Base-by-base conservation (phyloP, 2,113 vertebrate species). In the Cebidichthys violaceus region DNA sequence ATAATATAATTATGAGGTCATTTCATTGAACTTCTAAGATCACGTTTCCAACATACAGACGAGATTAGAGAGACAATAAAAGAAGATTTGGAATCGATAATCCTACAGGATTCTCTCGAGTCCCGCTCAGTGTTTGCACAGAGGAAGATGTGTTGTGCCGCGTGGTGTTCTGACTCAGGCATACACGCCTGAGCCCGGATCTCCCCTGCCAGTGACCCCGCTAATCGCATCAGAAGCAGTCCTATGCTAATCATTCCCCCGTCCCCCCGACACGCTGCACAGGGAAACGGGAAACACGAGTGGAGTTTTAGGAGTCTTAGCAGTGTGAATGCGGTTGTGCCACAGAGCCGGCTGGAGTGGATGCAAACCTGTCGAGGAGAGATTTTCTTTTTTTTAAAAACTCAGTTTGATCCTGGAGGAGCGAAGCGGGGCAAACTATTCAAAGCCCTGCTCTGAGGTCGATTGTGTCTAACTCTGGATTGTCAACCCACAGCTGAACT, bases 221-320 rank as follows among this genome's bases (percentile, higher is more conserved):
- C 71, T 92, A 91, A 91, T 91, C 75, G 29, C 82, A 75, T 88
- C 88, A 86, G 85, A 39, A 71, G 77, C 73, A 64, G 69, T 64
- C n/a, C 74, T 75, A 77, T 82, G 80, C 68, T 86, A 90, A 87
- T 90, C 81, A 70, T 61, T 70, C 41, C 76, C 86, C 77, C 69
- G 86, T 39, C 55, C 76, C 83, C 79, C 67, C 86, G 80, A 77
- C 83, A 87, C 60, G 3, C 59, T 1, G 50, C 78, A 60, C 80
- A 83, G 39, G 18, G 70, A 67, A 70, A 52, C 70, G 39, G 18
- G 70, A 67, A 70, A 52, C 70, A 54, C 59, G 6, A 20, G 31
- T 29, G 6, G 74, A 65, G 71, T 76, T 70, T 45, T 43, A 13
- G 11, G 69, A 62, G 78, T 60, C 54, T 57, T 50, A 41, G 61